Conservation (phyloP, 2,797 vertebrate species). For the Champsocephalus esox region DNA sequence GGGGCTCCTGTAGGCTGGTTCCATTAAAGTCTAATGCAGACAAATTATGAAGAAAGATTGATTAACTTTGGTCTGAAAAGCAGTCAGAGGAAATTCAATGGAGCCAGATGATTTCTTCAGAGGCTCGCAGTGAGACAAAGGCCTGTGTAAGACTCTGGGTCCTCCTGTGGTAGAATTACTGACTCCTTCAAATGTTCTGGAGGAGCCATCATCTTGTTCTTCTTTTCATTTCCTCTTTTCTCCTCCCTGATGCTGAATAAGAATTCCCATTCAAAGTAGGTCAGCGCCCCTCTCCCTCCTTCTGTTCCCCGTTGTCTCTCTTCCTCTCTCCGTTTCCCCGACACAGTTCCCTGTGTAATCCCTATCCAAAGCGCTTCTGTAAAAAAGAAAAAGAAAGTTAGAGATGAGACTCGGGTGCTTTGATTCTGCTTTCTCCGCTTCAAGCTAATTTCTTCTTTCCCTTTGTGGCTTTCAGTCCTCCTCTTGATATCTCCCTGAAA, state of each 20-base stretch:
- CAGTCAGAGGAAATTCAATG: constrained; percentile 13
- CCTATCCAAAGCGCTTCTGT: constrained; percentile 52
- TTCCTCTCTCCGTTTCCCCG: constrained; percentile 45
- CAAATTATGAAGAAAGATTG: constrained; percentile 56
- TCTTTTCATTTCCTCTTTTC: constrained; percentile 47
- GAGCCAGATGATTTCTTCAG: constrained; percentile 36
- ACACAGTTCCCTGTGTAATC: constrained; percentile 66
- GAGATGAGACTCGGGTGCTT: constrained; percentile 55
- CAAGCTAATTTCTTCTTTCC: constrained; percentile 62
- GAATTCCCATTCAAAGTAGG: constrained; percentile 77
- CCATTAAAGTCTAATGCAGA: constrained; percentile 55
- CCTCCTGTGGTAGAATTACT: constrained; percentile 28
- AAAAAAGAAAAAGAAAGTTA: constrained; percentile 16
- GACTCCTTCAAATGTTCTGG: constrained; percentile 42
- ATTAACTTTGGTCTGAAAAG: constrained; percentile 28
- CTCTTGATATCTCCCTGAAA: constrained; percentile 40
- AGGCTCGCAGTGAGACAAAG: constrained; percentile 34
- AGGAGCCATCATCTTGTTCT: constrained; percentile 47
- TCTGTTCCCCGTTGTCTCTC: constrained; percentile 48
- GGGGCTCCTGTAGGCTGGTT: constrained; percentile 43
- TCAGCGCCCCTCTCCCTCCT: constrained; percentile 53
- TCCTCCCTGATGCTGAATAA: constrained; percentile 53
- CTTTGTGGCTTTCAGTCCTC: constrained; percentile 49
- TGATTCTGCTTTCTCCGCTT: constrained; percentile 63
- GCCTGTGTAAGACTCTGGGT: constrained; percentile 13